Percentiles rank a stretch among this genome's conserved stretches.
phyloP scores from a whole-genome alignment of 2,888 invertebrate genomes.

The Glyphotaelius pellucidus region DNA sequence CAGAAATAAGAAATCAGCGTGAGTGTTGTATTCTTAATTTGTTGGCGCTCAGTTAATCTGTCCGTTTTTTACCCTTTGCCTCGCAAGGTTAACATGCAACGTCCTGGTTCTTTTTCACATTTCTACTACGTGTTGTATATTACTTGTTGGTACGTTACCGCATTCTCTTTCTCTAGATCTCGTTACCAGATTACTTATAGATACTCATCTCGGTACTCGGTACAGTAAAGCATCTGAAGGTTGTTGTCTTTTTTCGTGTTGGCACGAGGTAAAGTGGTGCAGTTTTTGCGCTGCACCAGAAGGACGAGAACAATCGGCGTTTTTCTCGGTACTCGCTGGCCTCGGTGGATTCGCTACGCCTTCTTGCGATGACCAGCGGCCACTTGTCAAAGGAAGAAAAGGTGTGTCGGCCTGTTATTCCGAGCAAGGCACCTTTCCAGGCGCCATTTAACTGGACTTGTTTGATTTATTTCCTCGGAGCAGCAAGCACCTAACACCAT shows the following conservation, averaged over 20 bases:
- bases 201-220: neutral
- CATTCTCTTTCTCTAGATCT: neutral
- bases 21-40: neutral
- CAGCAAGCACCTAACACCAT: neutral
- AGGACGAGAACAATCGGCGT: neutral
- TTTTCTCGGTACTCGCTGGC: slow-evolving; percentile 15
- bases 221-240: slow-evolving; percentile 10
- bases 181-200: slow-evolving; percentile 37
- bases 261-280: slow-evolving; percentile 20
- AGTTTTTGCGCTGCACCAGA: slow-evolving; percentile 32
- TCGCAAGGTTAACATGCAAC: neutral
- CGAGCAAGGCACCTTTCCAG: neutral
- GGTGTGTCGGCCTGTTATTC: slow-evolving; percentile 35
- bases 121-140: slow-evolving; percentile 8
- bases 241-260: neutral
- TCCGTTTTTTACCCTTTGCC: neutral
- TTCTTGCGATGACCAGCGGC: slow-evolving; percentile 31
- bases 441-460: neutral
- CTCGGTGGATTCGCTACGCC: slow-evolving; percentile 34
- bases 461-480: neutral
- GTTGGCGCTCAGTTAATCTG: neutral
- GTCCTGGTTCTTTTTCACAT: neutral
- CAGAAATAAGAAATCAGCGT: neutral
- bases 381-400: slow-evolving; percentile 30
- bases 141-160: slow-evolving; percentile 1